Evolutionary conservation across 2,888 invertebrate genomes (phyloP).

Genomic region (Meiosimyza platycephala): DNA sequence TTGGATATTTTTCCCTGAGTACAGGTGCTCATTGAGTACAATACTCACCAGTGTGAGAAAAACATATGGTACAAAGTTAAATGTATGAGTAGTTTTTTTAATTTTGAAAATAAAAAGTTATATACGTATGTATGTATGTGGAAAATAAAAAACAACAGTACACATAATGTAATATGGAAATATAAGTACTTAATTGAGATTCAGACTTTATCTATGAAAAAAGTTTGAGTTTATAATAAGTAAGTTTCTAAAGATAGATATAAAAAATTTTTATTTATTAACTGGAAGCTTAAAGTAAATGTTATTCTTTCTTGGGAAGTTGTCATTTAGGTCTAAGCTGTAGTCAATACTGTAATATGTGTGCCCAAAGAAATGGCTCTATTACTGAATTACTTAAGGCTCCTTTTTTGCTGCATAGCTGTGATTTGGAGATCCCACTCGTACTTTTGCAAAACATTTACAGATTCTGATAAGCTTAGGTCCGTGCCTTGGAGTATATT

Average conservation of each 20-base stretch:
- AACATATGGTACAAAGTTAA: not conserved
- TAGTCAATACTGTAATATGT: conserved; percentile 4
- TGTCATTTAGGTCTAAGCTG: not conserved
- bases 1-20: too few species aligned
- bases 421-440: conserved; percentile 67
- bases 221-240: not conserved
- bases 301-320: not conserved
- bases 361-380: not conserved
- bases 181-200: conserved; percentile 50
- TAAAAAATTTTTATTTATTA: not conserved
- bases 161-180: conserved; percentile 18
- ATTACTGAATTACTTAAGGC: conserved; percentile 40
- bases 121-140: conserved; percentile 22
- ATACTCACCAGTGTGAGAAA: not conserved
- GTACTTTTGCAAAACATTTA: conserved; percentile 61
- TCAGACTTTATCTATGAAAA: conserved; percentile 41
- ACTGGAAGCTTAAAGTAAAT: conserved; percentile 12
- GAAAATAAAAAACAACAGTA: conserved; percentile 9
- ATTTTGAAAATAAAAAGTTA: conserved; percentile 9
- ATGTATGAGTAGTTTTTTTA: not conserved
- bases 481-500: conserved; percentile 59
- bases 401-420: conserved; percentile 55
- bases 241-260: not conserved
- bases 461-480: conserved; percentile 59
- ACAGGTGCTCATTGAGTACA: too few species aligned